These are phyloP conservation scores for Epizoanthus stellaris DNA, from an alignment of 92 coral and sea anemone species.

Conservation along the genomic window DNA sequence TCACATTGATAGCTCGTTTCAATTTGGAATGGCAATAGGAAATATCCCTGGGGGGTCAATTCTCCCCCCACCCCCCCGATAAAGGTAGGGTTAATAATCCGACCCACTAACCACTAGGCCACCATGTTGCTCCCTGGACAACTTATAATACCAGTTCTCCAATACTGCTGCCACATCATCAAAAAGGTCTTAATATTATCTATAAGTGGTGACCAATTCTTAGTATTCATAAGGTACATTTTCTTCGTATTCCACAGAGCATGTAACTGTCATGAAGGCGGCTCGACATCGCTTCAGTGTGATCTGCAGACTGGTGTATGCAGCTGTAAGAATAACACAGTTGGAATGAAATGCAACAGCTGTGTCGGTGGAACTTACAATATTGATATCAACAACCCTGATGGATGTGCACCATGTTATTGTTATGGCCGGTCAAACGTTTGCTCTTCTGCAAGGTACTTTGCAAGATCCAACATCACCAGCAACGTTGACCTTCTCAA, in stretches of 20 bases:
- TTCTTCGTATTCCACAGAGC: slow-evolving; percentile 55
- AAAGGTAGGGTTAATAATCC: too few relatives aligned
- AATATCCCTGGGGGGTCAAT: too few relatives aligned
- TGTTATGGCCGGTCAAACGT: slow-evolving; percentile 78
- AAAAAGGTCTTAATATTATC: too few relatives aligned
- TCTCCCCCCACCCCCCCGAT: too few relatives aligned
- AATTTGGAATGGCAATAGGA: too few relatives aligned
- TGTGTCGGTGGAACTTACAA: slow-evolving; percentile 81
- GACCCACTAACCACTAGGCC: too few relatives aligned
- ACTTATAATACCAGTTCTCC: background rate
- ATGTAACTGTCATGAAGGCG: slow-evolving; percentile 87
- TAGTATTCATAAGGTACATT: background rate
- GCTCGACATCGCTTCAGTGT: slow-evolving; percentile 83
- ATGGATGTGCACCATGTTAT: slow-evolving; percentile 94
- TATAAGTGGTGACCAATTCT: background rate
- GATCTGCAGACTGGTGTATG: slow-evolving; percentile 80
- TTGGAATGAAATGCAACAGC: slow-evolving; percentile 71
- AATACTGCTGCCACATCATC: too few relatives aligned
- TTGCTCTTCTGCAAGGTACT: slow-evolving; percentile 82
- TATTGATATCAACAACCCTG: slow-evolving; percentile 80
- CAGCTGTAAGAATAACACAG: slow-evolving; percentile 82
- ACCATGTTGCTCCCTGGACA: too few relatives aligned
- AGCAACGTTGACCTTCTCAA: background rate
- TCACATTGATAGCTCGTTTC: too few relatives aligned
- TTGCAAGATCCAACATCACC: slow-evolving; percentile 45